These are phyloP conservation scores for Chondrilla cf. caribensis DNA, from an alignment of 37 sponge, comb jelly and placozoan species.

Conservation along the genomic window DNA sequence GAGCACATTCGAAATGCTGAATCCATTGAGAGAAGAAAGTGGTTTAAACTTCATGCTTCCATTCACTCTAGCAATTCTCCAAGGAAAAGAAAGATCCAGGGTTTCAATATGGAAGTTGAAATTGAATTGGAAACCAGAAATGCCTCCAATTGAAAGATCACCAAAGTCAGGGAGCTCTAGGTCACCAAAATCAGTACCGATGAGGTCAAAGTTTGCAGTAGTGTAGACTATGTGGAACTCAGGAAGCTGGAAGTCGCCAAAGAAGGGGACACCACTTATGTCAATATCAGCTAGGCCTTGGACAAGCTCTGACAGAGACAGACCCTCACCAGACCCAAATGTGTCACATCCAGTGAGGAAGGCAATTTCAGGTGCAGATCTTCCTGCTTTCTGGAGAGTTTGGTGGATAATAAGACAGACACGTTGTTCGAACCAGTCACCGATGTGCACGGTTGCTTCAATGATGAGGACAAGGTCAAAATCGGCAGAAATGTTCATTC, in stretches of 20 bases:
- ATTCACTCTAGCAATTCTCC: background rate
- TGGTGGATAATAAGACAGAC: conserved; percentile 1
- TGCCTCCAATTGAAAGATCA: background rate
- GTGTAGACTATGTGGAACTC: background rate
- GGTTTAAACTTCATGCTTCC: background rate
- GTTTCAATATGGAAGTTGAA: too few relatives aligned
- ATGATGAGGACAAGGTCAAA: too few relatives aligned
- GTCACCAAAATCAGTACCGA: background rate
- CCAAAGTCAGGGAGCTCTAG: background rate
- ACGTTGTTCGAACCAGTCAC: background rate
- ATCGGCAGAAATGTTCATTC: too few relatives aligned
- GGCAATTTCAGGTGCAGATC: conserved; percentile 1
- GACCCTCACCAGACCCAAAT: background rate
- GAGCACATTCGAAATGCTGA: conserved; percentile 6
- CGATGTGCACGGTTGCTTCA: background rate
- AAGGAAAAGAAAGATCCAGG: too few relatives aligned
- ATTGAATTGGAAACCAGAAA: too few relatives aligned
- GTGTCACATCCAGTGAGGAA: conserved; percentile 1
- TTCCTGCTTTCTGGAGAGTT: background rate
- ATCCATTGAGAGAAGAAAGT: background rate
- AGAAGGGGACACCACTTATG: background rate
- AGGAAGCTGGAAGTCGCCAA: background rate
- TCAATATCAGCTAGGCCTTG: background rate
- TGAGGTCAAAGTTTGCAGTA: background rate
- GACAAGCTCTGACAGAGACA: background rate